A percentile compares a stretch with the other conserved stretches of the same genome.
Conservation (phyloP, 2,113 vertebrate genomes). For the Tragelaphus strepsiceros region DNA sequence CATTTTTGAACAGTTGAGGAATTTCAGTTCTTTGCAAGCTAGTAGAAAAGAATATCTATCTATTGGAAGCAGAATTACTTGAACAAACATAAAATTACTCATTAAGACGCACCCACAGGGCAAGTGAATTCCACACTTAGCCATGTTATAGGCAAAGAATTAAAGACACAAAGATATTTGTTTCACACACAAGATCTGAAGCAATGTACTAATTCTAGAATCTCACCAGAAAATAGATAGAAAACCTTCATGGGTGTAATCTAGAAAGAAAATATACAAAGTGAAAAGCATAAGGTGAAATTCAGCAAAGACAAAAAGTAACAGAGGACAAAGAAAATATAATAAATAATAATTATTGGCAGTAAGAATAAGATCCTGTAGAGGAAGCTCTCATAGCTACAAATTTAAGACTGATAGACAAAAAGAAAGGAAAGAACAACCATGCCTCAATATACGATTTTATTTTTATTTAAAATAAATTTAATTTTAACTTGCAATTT, state of each 20-base stretch:
- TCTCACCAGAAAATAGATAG: background rate
- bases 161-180: background rate
- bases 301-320: background rate
- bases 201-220: background rate
- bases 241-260: background rate
- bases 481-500: background rate
- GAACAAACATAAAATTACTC: background rate
- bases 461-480: background rate
- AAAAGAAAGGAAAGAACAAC: too few species aligned
- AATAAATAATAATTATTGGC: background rate
- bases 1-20: background rate
- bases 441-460: background rate
- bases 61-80: background rate
- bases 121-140: background rate
- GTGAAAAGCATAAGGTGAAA: background rate
- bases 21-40: background rate
- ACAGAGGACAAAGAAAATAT: background rate
- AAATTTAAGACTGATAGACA: background rate
- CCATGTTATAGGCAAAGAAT: too few species aligned
- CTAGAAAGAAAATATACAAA: background rate
- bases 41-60: background rate
- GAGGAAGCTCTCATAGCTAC: background rate
- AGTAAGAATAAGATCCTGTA: background rate
- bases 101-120: too few species aligned
- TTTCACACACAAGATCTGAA: background rate